Conservation (phyloP, 1,140 invertebrate species). For the Proales similis region DNA sequence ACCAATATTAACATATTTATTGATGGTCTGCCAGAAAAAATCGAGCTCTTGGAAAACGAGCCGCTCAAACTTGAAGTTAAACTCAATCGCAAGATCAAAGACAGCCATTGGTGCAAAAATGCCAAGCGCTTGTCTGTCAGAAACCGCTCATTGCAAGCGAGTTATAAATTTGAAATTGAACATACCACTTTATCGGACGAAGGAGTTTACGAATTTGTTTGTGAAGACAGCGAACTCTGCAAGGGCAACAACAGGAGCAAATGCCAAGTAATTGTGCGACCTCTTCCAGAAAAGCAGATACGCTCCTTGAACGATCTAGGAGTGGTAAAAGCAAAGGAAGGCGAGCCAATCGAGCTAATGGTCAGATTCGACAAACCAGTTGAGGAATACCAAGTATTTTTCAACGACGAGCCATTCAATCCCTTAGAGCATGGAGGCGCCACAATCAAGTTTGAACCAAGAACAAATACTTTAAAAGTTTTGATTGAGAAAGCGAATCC, state of each 20-base stretch:
- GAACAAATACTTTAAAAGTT: not conserved
- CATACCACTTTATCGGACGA: not conserved
- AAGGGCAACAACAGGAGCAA: not conserved
- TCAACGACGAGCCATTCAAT: not conserved
- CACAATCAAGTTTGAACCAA: not conserved
- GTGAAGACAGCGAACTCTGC: not conserved
- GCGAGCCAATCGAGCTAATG: not conserved
- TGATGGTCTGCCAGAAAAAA: not conserved
- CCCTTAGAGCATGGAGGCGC: not conserved
- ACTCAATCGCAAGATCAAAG: conserved; percentile 12
- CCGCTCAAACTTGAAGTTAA: not conserved
- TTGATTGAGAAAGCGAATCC: not conserved
- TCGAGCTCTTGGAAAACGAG: conserved; percentile 12
- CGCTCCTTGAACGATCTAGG: conserved; percentile 10
- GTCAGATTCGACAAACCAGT: conserved; percentile 3
- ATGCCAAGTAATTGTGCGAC: conserved; percentile 1
- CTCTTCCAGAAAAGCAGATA: conserved; percentile 8
- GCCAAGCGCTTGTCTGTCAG: not conserved
- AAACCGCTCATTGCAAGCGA: not conserved
- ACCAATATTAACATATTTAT: not conserved
- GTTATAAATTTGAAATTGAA: not conserved
- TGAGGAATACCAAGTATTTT: not conserved
- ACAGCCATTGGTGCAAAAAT: conserved; percentile 20
- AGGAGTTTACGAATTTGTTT: conserved; percentile 4
- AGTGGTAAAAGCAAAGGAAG: conserved; percentile 2